These are phyloP conservation scores for Pyralis farinalis DNA, from an alignment of 2,888 invertebrate genomes.

Conservation along the genomic window DNA sequence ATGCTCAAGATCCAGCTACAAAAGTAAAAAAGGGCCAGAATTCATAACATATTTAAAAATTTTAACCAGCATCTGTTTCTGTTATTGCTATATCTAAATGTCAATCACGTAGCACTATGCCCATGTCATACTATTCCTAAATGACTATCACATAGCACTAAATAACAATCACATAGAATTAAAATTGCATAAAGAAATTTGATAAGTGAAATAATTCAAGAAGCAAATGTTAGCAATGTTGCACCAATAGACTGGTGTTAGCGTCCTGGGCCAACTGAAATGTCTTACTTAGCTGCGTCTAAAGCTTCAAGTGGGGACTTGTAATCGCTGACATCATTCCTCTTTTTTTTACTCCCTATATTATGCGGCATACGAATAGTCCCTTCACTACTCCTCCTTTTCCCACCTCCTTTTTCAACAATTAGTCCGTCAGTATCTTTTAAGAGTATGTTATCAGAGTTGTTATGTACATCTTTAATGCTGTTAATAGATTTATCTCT, in stretches of 20 bases:
- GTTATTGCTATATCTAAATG: no score
- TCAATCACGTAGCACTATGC: no score
- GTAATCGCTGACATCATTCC: constrained; percentile 46
- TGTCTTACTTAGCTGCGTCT: constrained; percentile 52
- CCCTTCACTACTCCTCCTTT: constrained; percentile 15
- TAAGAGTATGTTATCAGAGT: constrained; percentile 16
- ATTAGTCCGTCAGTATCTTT: constrained; percentile 18
- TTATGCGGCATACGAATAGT: constrained; percentile 14
- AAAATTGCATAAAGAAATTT: no score
- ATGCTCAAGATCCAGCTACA: no score
- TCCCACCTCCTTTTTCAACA: constrained; percentile 26
- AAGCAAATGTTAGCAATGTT: no score
- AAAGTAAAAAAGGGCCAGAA: no score
- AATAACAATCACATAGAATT: no score
- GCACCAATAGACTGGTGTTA: constrained; percentile 3
- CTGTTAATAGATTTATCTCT: constrained; percentile 5
- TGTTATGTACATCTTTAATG: constrained; percentile 17
- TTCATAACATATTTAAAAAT: no score
- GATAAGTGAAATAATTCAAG: no score
- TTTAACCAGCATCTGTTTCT: no score
- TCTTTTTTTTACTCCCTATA: constrained; percentile 13
- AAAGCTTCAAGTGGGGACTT: constrained; percentile 64
- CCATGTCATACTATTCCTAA: no score
- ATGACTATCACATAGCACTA: no score
- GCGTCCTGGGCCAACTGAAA: constrained; percentile 7